Evolutionary conservation across 2,113 vertebrate genomes (phyloP).

Genomic region (Oncorhynchus nerka): DNA sequence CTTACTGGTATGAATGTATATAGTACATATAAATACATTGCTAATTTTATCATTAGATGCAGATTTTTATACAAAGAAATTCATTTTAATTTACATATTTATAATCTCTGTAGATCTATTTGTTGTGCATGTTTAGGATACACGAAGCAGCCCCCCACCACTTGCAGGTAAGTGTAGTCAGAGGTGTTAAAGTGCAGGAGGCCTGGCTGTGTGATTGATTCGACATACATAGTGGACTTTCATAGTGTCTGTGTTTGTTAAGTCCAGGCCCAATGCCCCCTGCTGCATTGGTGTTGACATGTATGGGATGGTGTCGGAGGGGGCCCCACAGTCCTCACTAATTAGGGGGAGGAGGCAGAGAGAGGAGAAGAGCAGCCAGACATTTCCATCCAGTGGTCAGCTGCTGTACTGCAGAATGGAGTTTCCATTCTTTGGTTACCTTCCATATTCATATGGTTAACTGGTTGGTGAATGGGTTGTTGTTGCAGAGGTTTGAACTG

Average conservation of each 20-base stretch:
- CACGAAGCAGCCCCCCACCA: constrained; percentile 45
- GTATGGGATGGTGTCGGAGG: constrained; percentile 95
- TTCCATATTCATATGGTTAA: background rate
- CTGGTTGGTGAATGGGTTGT: background rate
- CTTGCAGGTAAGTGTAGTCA: constrained; percentile 66
- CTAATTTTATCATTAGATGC: too few relatives aligned
- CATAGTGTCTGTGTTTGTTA: constrained; percentile 93
- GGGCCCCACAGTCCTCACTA: constrained; percentile 87
- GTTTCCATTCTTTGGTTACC: background rate
- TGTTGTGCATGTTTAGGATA: constrained; percentile 23
- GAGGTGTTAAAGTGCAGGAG: constrained; percentile 88
- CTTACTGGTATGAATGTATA: too few relatives aligned
- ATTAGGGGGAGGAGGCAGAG: constrained; percentile 76
- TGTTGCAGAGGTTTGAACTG: background rate
- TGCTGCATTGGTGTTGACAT: constrained; percentile 95
- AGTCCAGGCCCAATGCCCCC: constrained; percentile 92
- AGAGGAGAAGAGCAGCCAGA: constrained; percentile 73
- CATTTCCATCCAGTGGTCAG: constrained; percentile 88
- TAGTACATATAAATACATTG: too few relatives aligned
- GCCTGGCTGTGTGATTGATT: constrained; percentile 81
- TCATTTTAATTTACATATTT: too few relatives aligned
- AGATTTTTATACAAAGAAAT: too few relatives aligned
- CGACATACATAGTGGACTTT: constrained; percentile 92
- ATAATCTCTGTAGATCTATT: constrained; percentile 33
- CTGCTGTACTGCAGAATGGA: constrained; percentile 26